phyloP scores from a whole-genome alignment of 1,140 invertebrate species.

The Drosophila bifasciata region DNA sequence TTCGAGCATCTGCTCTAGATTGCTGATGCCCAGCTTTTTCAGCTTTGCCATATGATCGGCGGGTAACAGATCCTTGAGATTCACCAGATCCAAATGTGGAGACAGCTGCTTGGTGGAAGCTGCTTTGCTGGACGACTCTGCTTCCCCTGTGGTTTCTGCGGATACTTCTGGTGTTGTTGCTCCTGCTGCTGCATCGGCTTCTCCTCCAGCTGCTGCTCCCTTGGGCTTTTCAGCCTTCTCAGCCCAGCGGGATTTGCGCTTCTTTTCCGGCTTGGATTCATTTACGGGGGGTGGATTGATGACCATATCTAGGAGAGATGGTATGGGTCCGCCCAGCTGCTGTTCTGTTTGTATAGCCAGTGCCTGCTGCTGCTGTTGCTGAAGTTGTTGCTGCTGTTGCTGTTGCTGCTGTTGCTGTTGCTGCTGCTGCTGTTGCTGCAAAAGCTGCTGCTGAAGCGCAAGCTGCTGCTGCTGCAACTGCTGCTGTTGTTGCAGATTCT shows the following conservation, averaged over 20 bases:
- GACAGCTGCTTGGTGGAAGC: slow-evolving; percentile 32
- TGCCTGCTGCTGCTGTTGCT: slow-evolving; percentile 27
- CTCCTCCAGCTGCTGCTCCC: neutral
- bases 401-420: slow-evolving; percentile 11
- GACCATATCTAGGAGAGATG: slow-evolving; percentile 80
- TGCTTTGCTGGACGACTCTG: neutral
- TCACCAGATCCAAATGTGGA: slow-evolving; percentile 85
- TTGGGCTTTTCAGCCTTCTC: slow-evolving; percentile 48
- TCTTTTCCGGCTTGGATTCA: slow-evolving; percentile 84
- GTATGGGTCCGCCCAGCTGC: slow-evolving; percentile 48
- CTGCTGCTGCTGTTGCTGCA: slow-evolving; percentile 31
- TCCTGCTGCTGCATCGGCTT: neutral
- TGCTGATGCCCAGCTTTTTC: slow-evolving; percentile 86
- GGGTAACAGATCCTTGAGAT: slow-evolving; percentile 86
- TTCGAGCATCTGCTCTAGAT: slow-evolving; percentile 86
- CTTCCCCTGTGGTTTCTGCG: neutral
- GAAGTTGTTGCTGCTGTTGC: slow-evolving; percentile 12
- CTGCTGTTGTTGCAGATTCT: slow-evolving; percentile 18
- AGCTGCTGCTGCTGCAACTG: slow-evolving; percentile 29
- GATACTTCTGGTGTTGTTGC: neutral
- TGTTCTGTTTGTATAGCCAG: neutral
- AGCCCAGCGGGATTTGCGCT: slow-evolving; percentile 87
- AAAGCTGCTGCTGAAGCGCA: slow-evolving; percentile 5
- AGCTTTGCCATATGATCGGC: slow-evolving; percentile 86
- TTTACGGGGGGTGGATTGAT: slow-evolving; percentile 67